phyloP scores from a whole-genome alignment of 2,888 invertebrate species.

The Amblyteles armatorius region DNA sequence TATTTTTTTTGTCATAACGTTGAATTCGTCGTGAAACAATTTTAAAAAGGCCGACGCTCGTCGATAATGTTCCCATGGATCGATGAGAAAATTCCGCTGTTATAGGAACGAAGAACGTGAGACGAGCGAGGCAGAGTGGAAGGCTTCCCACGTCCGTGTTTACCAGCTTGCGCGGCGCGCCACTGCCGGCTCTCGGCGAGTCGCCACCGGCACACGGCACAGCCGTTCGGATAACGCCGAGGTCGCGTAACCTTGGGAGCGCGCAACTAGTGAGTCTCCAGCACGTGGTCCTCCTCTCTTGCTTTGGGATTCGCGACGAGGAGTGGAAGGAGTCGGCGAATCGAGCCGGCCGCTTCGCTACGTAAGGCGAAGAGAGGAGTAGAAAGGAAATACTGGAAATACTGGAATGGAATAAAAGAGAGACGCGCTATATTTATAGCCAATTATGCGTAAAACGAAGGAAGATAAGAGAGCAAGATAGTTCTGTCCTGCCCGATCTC shows the following conservation, averaged over 20 bases:
- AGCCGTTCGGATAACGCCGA: constrained; percentile 58
- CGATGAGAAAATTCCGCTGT: constrained; percentile 9
- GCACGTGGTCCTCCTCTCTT: constrained; percentile 61
- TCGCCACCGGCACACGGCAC: constrained; percentile 26
- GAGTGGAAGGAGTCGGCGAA: constrained; percentile 9
- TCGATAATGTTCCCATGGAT: constrained; percentile 59
- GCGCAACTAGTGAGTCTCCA: constrained; percentile 75
- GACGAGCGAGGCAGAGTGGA: background rate
- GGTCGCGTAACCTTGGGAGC: constrained; percentile 75
- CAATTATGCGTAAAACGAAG: background rate
- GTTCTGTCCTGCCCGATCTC: too few species aligned
- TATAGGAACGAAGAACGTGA: constrained; percentile 17
- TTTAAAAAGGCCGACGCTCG: background rate
- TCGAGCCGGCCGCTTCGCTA: background rate
- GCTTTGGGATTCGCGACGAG: constrained; percentile 39
- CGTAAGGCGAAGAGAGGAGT: constrained; percentile 19
- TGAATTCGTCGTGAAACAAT: too few species aligned
- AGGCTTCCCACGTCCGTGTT: constrained; percentile 49
- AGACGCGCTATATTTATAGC: background rate
- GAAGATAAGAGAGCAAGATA: background rate
- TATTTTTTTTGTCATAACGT: too few species aligned
- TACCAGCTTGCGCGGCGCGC: constrained; percentile 30
- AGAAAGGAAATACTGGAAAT: constrained; percentile 7
- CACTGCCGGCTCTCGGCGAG: constrained; percentile 26
- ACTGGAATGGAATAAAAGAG: background rate